Conservation (phyloP, 2,113 vertebrate genomes). For the Hymenochirus boettgeri region DNA sequence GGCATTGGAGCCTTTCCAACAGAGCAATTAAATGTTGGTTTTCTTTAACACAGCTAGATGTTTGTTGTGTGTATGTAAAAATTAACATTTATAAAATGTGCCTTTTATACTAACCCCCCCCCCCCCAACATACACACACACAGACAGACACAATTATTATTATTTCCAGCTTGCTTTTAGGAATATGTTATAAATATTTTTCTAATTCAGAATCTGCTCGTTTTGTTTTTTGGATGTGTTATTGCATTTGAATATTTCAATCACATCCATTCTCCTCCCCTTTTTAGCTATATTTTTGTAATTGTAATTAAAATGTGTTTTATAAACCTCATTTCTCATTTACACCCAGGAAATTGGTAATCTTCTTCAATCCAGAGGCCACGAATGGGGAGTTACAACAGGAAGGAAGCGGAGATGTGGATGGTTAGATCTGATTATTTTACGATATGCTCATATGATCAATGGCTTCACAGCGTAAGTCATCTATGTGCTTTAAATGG, state of each 20-base stretch:
- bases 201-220: no score
- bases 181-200: no score
- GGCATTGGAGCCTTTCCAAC: constrained; percentile 95
- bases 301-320: background rate
- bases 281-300: background rate
- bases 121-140: no score
- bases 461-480: constrained; percentile 96
- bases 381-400: constrained; percentile 92
- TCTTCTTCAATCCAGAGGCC: constrained; percentile 88
- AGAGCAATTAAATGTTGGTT: constrained; percentile 90
- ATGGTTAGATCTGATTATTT: constrained; percentile 92
- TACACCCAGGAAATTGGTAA: constrained; percentile 76
- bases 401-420: constrained; percentile 93
- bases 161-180: no score
- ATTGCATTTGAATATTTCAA: background rate
- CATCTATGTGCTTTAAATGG: no score
- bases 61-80: background rate
- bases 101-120: no score
- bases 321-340: constrained; percentile 3
- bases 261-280: no score
- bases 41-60: background rate
- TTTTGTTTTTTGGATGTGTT: background rate
- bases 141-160: no score
- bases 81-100: no score
- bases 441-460: constrained; percentile 95